Conservation (phyloP, 2,797 vertebrate genomes). For the Avahi laniger region DNA sequence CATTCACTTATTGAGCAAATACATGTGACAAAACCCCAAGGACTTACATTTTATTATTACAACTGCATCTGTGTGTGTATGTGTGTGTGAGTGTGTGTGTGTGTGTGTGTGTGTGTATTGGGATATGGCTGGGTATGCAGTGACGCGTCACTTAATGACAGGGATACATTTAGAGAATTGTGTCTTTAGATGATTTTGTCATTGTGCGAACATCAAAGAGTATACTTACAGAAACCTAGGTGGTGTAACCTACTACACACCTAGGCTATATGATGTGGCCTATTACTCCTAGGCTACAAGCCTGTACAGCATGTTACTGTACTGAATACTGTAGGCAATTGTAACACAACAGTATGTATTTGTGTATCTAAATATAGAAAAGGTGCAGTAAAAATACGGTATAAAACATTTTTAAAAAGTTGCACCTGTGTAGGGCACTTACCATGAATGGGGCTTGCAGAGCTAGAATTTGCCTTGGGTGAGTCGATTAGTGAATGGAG, state of each 20-base stretch:
- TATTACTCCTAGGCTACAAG: neutral
- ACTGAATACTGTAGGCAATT: neutral
- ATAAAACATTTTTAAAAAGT: neutral
- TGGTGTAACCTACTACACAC: neutral
- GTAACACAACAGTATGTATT: neutral
- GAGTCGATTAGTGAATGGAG: neutral
- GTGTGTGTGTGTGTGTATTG: neutral
- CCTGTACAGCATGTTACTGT: neutral
- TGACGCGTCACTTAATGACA: neutral
- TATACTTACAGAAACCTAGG: neutral
- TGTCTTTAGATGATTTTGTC: neutral
- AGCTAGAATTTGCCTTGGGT: neutral
- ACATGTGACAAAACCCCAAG: neutral
- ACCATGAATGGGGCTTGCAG: neutral
- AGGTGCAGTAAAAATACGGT: neutral
- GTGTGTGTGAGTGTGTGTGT: neutral
- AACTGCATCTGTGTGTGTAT: neutral
- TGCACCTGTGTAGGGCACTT: neutral
- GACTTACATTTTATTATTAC: neutral
- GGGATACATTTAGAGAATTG: neutral
- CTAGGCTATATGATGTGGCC: neutral
- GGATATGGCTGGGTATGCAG: neutral
- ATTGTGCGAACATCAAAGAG: neutral
- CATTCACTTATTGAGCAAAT: neutral
- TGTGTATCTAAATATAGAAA: neutral